Evolutionary conservation across 2,113 vertebrate genomes (phyloP).

Genomic region (Rhynchomys soricoides): DNA sequence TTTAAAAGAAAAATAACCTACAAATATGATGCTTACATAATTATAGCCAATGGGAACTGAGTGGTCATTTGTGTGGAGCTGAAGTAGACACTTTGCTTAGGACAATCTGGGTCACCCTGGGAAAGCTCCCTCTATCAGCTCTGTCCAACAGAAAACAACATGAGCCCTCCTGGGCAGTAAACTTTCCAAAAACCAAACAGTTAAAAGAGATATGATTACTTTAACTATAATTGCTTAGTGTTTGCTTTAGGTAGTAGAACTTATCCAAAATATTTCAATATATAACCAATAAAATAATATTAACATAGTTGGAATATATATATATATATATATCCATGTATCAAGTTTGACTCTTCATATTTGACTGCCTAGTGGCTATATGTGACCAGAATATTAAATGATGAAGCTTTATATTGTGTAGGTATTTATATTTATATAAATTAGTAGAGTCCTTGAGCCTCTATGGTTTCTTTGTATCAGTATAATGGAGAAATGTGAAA

Average conservation of each 20-base stretch:
- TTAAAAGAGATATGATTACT: background rate
- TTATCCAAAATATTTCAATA: background rate
- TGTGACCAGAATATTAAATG: background rate
- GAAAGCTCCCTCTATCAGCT: background rate
- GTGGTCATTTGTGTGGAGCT: background rate
- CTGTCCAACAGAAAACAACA: background rate
- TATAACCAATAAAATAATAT: conserved; percentile 5
- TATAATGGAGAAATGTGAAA: background rate
- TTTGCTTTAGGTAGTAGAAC: background rate
- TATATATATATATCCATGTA: background rate
- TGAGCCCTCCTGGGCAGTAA: background rate
- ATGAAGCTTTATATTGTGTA: background rate
- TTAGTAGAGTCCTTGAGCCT: background rate
- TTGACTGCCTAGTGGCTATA: background rate
- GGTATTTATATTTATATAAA: background rate
- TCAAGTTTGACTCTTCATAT: background rate
- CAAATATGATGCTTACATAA: background rate
- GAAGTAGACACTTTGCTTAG: background rate
- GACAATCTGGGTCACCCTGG: background rate
- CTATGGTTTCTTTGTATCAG: background rate
- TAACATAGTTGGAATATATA: background rate
- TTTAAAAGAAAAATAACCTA: background rate
- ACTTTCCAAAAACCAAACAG: background rate
- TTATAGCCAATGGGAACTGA: background rate
- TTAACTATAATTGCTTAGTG: background rate